These are phyloP conservation scores for Coelopa pilipes DNA, from an alignment of 2,888 invertebrate species.

Conservation along the genomic window DNA sequence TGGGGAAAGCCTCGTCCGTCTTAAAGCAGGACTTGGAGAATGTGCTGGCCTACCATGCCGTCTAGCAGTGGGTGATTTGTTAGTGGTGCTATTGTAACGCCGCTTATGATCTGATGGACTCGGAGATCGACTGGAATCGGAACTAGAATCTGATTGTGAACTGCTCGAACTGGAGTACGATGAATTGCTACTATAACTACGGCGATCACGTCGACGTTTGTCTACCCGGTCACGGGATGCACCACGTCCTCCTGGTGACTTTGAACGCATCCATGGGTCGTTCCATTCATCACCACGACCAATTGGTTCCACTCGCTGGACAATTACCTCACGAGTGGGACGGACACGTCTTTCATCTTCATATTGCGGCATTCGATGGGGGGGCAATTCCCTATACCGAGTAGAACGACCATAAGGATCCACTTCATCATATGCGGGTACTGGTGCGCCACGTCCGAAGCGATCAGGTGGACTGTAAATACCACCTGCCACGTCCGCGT, in stretches of 20 bases:
- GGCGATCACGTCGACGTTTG: conserved; percentile 59
- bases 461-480: conserved; percentile 64
- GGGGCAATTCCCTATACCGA: conserved; percentile 69
- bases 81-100: conserved; percentile 58
- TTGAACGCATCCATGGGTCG: conserved; percentile 92
- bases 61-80: conserved; percentile 55
- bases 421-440: conserved; percentile 62
- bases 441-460: conserved; percentile 54
- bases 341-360: conserved; percentile 72
- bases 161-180: conserved; percentile 70
- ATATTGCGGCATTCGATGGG: conserved; percentile 71
- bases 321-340: conserved; percentile 79
- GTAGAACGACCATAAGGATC: conserved; percentile 66
- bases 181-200: conserved; percentile 65
- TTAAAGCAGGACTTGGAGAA: conserved; percentile 58
- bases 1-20: conserved; percentile 59
- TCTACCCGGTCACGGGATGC: conserved; percentile 59
- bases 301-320: conserved; percentile 73
- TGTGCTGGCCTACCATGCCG: conserved; percentile 53
- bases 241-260: conserved; percentile 71
- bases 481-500: conserved; percentile 48
- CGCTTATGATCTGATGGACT: conserved; percentile 59
- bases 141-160: conserved; percentile 79
- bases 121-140: conserved; percentile 66
- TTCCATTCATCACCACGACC: conserved; percentile 89